A percentile compares a stretch with the other conserved stretches of the same genome.
Conservation (phyloP, 2,797 vertebrate genomes). For the Anniella stebbinsi region DNA sequence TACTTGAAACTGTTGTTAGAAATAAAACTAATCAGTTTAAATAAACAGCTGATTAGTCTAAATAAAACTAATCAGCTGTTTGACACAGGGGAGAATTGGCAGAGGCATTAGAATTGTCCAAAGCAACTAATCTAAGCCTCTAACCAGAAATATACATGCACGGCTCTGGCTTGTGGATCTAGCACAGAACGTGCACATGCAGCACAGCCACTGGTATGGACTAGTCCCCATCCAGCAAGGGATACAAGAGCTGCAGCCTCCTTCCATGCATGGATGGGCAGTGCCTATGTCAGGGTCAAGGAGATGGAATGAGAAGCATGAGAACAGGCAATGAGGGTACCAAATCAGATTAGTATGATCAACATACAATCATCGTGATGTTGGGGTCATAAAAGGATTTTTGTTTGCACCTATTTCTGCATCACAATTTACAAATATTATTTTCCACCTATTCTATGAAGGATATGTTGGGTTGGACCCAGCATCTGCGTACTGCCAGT, state of each 20-base stretch:
- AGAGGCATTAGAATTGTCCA: too few species aligned
- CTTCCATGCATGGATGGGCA: neutral
- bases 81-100: too few species aligned
- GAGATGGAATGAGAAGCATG: neutral
- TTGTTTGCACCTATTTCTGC: neutral
- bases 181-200: neutral
- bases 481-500: too few species aligned
- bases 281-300: neutral
- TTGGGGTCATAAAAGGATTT: neutral
- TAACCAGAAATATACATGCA: neutral
- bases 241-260: neutral
- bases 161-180: neutral
- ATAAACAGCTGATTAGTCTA: too few species aligned
- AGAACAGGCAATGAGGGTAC: too few species aligned
- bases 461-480: neutral
- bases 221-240: neutral
- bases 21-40: too few species aligned
- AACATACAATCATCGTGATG: neutral
- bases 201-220: neutral
- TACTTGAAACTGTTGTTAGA: neutral
- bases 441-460: neutral
- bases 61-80: neutral
- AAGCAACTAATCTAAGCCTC: neutral
- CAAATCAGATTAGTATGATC: neutral
- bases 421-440: neutral